Evolutionary conservation across 2,113 vertebrate genomes (phyloP).

Genomic region (Anolis carolinensis): DNA sequence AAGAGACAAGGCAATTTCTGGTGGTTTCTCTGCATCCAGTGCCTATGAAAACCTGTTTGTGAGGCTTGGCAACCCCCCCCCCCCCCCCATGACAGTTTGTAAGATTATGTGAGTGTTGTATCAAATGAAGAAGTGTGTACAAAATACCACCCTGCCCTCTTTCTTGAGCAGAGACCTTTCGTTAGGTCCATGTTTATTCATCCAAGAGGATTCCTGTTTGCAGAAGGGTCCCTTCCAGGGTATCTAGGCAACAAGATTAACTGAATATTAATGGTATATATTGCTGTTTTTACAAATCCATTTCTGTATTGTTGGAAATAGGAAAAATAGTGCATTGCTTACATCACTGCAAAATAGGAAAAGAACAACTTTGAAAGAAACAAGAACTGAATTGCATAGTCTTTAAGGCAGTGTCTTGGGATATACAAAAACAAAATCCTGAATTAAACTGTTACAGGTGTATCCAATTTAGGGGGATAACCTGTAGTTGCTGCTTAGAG

Average conservation of each 20-base stretch:
- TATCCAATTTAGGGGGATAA: too few relatives aligned
- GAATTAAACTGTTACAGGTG: too few relatives aligned
- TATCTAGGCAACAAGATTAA: neutral
- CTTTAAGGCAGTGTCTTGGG: neutral
- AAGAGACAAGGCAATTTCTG: neutral
- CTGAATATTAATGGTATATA: neutral
- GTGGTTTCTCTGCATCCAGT: neutral
- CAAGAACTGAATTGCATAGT: neutral
- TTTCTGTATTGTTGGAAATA: neutral
- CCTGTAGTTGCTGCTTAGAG: neutral
- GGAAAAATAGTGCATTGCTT: neutral
- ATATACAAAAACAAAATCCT: neutral
- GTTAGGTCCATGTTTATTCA: neutral
- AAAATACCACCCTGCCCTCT: neutral
- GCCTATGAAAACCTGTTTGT: neutral
- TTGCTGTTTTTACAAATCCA: neutral
- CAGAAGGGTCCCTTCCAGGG: neutral
- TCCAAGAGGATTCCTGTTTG: neutral
- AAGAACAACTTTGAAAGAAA: neutral
- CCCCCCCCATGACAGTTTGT: neutral
- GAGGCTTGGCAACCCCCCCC: neutral
- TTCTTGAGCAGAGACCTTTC: neutral
- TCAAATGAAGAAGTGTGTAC: neutral
- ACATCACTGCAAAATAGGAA: neutral
- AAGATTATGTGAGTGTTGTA: neutral